phyloP scores from a whole-genome alignment of 2,888 invertebrate species.

The Latrodectus elegans region DNA sequence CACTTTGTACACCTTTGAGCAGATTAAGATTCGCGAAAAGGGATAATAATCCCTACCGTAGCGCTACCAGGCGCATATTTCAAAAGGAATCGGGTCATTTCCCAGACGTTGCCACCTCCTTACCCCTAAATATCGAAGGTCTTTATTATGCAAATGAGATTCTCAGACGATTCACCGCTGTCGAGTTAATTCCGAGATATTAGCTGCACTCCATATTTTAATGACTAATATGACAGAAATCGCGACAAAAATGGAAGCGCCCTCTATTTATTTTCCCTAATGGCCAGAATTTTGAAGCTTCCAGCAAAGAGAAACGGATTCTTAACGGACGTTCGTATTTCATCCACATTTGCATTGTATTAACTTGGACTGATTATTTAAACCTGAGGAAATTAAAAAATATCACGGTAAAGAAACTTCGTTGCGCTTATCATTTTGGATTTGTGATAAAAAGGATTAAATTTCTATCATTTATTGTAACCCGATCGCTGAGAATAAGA shows the following conservation, averaged over 20 bases:
- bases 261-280: constrained; percentile 31
- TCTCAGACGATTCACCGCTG: not conserved
- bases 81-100: not conserved
- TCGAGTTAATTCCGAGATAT: constrained; percentile 36
- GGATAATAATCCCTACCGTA: not conserved
- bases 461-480: too few relatives aligned
- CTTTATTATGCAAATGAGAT: constrained; percentile 43
- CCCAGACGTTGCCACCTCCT: not conserved
- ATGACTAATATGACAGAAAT: constrained; percentile 49
- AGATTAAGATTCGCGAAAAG: not conserved
- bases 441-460: too few relatives aligned
- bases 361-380: constrained; percentile 2
- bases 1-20: not conserved
- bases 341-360: constrained; percentile 23
- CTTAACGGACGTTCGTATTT: constrained; percentile 20
- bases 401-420: too few relatives aligned
- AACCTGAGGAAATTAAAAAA: not conserved
- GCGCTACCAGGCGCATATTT: constrained; percentile 3
- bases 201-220: constrained; percentile 45
- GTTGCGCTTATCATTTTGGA: too few relatives aligned
- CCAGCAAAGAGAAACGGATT: not conserved
- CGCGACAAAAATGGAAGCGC: constrained; percentile 28
- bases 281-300: constrained; percentile 16
- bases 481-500: too few relatives aligned
- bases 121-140: not conserved